Percentiles rank a stretch among this genome's conserved stretches.
Conservation (phyloP, 2,888 invertebrate species). For the Heterodera filipjevi region DNA sequence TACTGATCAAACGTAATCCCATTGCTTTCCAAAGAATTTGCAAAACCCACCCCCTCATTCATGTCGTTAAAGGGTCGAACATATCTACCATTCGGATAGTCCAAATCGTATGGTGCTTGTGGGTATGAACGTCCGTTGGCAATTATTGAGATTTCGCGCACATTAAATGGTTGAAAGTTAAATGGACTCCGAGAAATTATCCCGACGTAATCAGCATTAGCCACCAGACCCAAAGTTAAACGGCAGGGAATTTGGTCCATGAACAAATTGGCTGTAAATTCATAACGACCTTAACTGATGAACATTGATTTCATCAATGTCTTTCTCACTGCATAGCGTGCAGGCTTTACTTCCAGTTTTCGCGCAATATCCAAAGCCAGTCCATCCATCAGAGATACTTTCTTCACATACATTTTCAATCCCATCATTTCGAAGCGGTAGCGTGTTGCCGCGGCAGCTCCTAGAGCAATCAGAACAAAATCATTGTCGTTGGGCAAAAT, state of each 20-base stretch:
- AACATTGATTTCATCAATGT: constrained; percentile 25
- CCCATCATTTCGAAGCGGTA: constrained; percentile 1
- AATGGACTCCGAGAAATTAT: not conserved
- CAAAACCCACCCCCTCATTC: constrained; percentile 6
- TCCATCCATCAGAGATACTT: constrained; percentile 22
- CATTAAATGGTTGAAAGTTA: constrained; percentile 18
- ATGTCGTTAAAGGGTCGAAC: constrained; percentile 14
- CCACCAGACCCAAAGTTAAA: constrained; percentile 4
- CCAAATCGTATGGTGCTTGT: constrained; percentile 13
- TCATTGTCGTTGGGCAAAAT: not conserved
- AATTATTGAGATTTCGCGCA: constrained; percentile 8
- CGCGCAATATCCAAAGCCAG: constrained; percentile 22
- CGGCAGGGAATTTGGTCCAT: constrained; percentile 20
- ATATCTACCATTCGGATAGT: constrained; percentile 8
- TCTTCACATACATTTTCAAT: constrained; percentile 14
- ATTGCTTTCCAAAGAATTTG: constrained; percentile 6
- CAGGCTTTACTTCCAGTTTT: constrained; percentile 26
- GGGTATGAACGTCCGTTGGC: not conserved
- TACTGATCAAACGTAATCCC: constrained; percentile 3
- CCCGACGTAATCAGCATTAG: constrained; percentile 18
- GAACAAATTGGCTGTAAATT: constrained; percentile 18
- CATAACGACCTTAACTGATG: constrained; percentile 8
- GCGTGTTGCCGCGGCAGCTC: no score
- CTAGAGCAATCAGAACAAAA: not conserved
- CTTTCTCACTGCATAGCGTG: constrained; percentile 23